Evolutionary conservation across 1,140 invertebrate genomes (phyloP), one percentile per base, ranked within the genome.

Genomic region (Parasteatoda tepidariorum): DNA sequence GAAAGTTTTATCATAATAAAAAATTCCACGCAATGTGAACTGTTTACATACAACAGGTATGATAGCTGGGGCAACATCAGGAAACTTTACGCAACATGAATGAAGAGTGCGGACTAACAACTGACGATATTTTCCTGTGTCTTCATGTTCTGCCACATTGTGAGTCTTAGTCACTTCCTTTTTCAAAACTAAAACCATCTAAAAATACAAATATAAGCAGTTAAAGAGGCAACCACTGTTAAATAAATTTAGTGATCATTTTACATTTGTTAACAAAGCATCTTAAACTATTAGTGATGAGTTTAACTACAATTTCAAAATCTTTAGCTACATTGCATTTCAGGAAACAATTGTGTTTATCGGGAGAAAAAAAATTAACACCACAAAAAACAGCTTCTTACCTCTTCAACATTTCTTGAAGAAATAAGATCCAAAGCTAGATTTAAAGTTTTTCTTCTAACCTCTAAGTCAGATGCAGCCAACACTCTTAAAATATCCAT

Each of bases 401-500:
- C 91, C 87, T 99, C 98, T 88, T 97, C 95, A 64, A 99, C 97
- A 88, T 97, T 98, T 31, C 97, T 92, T 0, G 95, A 94, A 9
- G 95, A 96, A 13, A 98, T 95, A 86, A 99, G 91, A 87, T 99
- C 98, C 90, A 99, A 92, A 0, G 96, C 95, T 90, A 93, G 87
- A 75, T 89, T 88, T 26, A 93, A 86, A 9, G 92, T 92, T 87
- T 93, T 93, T 86, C 90, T 90, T 31, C 92, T 88, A 0, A 93
- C 98, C 92, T 99, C 98, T 82, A 99, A 92, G 88, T 99, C 98
- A 61, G 97, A 94, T 85, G 95, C 83, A 68, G 75, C 84, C 54
- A 99, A 90, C 30, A 99, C 97, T 48, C 98, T 90, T 61, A 99
- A 90, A 86, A 99, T 95, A 90, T 99, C 98, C 98, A 99, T 99